Conservation (phyloP, 1,140 invertebrate genomes). For the Marisa cornuarietis region DNA sequence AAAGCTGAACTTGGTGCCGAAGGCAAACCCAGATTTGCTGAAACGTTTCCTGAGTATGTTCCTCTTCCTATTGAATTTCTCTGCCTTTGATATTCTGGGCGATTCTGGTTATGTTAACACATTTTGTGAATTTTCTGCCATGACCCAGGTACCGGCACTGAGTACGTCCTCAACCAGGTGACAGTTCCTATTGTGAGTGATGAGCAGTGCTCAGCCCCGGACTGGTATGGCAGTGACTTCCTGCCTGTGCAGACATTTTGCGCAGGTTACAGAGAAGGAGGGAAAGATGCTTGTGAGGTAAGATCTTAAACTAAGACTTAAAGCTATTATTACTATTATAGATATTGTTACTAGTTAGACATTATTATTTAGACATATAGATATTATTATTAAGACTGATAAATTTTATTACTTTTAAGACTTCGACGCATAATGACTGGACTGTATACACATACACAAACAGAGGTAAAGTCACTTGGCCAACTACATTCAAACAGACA, state of each 20-base stretch:
- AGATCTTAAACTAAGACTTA: slow-evolving; percentile 5
- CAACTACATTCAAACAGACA: neutral
- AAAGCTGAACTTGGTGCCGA: no score
- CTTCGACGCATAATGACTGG: no score
- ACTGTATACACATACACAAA: neutral
- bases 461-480: no score
- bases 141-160: slow-evolving; percentile 36
- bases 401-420: no score
- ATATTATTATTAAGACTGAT: no score
- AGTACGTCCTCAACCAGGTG: slow-evolving; percentile 48
- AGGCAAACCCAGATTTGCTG: no score
- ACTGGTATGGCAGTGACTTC: slow-evolving; percentile 53
- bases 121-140: neutral
- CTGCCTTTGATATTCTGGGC: neutral
- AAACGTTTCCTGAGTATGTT: neutral
- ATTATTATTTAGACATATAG: no score
- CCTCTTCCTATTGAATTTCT: neutral
- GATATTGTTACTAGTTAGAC: no score
- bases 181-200: slow-evolving; percentile 41
- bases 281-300: slow-evolving; percentile 49
- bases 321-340: no score
- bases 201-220: slow-evolving; percentile 31
- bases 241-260: slow-evolving; percentile 45
- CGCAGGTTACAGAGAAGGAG: slow-evolving; percentile 47
- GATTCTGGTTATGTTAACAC: neutral